Percentiles rank a stretch among this genome's conserved stretches.
phyloP scores from a whole-genome alignment of 2,888 invertebrate genomes.

The Philopedon plagiatum region DNA sequence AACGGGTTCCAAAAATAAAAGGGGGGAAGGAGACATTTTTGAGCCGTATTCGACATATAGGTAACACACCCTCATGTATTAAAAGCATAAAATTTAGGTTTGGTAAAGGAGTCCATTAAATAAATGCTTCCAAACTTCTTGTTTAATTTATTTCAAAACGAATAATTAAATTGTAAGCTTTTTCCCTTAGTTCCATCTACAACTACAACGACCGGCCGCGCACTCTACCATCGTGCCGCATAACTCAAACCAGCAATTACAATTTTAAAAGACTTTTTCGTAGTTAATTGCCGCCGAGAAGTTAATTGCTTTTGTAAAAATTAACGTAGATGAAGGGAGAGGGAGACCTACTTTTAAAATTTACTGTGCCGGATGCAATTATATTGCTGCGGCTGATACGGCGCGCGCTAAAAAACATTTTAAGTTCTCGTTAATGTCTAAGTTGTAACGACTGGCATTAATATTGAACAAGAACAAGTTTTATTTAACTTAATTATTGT shows the following conservation, averaged over 20 bases:
- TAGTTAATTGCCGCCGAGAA: constrained; percentile 36
- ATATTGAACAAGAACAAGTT: no score
- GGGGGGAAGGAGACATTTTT: no score
- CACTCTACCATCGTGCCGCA: constrained; percentile 3
- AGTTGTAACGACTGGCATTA: background rate
- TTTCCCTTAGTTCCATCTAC: background rate
- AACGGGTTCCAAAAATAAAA: no score
- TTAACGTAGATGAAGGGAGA: no score
- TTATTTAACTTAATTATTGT: no score
- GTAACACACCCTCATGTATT: no score
- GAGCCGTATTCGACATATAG: no score
- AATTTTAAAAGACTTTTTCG: constrained; percentile 31
- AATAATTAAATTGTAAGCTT: no score
- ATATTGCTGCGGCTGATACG: constrained; percentile 18
- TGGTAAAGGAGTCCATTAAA: no score
- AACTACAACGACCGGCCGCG: background rate
- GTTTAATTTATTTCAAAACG: no score
- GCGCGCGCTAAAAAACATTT: background rate
- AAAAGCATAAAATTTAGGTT: no score
- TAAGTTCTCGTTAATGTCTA: background rate
- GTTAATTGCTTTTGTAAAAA: constrained; percentile 42
- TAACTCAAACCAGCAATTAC: constrained; percentile 30
- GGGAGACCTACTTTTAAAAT: constrained; percentile 29
- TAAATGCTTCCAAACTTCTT: no score
- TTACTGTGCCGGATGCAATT: constrained; percentile 19